These are phyloP conservation scores for Hylomyscus alleni DNA, from an alignment of 2,797 vertebrate genomes.

Conservation along the genomic window DNA sequence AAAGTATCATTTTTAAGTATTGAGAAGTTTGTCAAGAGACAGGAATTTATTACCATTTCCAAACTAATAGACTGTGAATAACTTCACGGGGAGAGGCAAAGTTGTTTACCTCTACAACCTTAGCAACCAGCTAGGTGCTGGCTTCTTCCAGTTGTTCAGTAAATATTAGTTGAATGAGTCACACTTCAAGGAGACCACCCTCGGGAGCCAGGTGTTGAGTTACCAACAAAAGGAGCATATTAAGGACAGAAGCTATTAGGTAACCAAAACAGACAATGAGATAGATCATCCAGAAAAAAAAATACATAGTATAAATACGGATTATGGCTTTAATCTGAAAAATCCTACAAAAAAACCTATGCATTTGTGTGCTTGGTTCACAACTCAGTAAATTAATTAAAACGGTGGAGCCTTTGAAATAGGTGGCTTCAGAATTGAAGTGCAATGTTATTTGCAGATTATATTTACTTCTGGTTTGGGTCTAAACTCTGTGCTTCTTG, in stretches of 20 bases:
- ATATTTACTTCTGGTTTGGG: background rate
- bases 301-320: background rate
- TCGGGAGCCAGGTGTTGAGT: conserved; percentile 70
- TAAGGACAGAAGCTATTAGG: background rate
- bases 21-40: conserved; percentile 62
- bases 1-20: conserved; percentile 49
- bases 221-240: conserved; percentile 45
- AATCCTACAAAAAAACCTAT: too few species aligned
- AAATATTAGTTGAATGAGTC: conserved; percentile 80
- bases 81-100: background rate
- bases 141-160: conserved; percentile 63
- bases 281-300: conserved; percentile 16
- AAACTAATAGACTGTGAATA: background rate
- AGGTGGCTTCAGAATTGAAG: background rate
- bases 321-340: background rate
- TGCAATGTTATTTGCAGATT: background rate
- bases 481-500: background rate
- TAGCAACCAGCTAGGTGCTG: conserved; percentile 71
- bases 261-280: conserved; percentile 19
- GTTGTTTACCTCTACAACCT: conserved; percentile 63
- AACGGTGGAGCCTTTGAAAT: background rate
- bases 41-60: conserved; percentile 2
- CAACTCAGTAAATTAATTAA: background rate
- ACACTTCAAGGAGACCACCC: conserved; percentile 48
- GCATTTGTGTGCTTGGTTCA: background rate